These are phyloP conservation scores for Heterocephalus glaber DNA, from an alignment of 2,113 vertebrate genomes.

Conservation along the genomic window DNA sequence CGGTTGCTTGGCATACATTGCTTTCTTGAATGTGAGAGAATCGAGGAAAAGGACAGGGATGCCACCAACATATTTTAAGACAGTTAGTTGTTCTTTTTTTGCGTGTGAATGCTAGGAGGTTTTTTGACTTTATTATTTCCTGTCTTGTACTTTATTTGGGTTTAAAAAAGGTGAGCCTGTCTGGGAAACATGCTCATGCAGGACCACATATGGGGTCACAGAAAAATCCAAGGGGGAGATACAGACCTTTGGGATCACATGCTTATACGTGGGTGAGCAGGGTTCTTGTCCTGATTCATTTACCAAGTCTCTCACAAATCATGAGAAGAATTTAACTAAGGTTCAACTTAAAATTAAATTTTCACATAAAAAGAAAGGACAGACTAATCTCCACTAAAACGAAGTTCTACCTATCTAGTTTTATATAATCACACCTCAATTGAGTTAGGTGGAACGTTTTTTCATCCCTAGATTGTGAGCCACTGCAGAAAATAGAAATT, in stretches of 20 bases:
- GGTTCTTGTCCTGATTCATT: not conserved
- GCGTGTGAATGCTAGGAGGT: not conserved
- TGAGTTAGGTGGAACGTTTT: not conserved
- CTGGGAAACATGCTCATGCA: not conserved
- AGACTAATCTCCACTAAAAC: constrained; percentile 5
- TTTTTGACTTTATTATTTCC: constrained; percentile 5
- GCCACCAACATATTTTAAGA: constrained; percentile 41
- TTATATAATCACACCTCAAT: not conserved
- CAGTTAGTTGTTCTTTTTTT: constrained; percentile 47
- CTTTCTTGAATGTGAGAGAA: constrained; percentile 47
- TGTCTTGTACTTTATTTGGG: constrained; percentile 30
- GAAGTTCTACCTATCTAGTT: not conserved
- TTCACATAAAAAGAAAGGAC: not conserved
- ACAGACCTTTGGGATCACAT: not conserved
- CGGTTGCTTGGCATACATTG: constrained; percentile 41
- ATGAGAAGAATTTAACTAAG: not conserved
- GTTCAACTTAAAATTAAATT: constrained; percentile 32
- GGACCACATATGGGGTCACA: not conserved
- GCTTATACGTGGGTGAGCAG: not conserved
- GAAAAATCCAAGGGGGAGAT: not conserved
- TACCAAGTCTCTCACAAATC: not conserved
- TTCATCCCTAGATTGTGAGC: not conserved
- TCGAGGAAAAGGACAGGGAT: not conserved
- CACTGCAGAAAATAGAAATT: not conserved
- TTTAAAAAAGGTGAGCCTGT: constrained; percentile 5